Evolutionary conservation across 2,888 invertebrate genomes (phyloP).

Genomic region (Eupithecia subumbrata): DNA sequence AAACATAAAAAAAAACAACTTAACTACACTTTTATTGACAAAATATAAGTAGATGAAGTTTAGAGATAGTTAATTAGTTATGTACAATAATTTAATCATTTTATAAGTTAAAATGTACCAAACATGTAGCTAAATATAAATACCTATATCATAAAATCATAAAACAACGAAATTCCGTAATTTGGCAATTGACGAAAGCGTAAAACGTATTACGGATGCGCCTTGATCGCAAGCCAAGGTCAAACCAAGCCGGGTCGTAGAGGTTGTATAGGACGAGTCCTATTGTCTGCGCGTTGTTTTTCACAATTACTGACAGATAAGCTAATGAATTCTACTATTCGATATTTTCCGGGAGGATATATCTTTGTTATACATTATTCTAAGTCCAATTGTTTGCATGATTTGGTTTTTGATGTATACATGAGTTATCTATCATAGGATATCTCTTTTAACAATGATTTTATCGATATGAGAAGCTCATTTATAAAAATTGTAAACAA

Average conservation of each 20-base stretch:
- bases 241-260: slow-evolving; percentile 63
- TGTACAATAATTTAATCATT: no score
- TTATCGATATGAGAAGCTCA: no score
- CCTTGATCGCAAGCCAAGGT: slow-evolving; percentile 75
- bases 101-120: not conserved
- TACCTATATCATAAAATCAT: not conserved
- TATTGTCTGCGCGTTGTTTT: slow-evolving; percentile 63
- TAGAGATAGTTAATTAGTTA: no score
- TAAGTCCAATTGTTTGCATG: not conserved
- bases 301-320: slow-evolving; percentile 67
- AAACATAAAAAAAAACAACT: not conserved
- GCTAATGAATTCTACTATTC: slow-evolving; percentile 63
- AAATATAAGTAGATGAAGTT: not conserved
- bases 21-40: not conserved
- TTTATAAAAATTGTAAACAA: not conserved
- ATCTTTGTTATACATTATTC: slow-evolving; percentile 34
- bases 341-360: slow-evolving; percentile 58
- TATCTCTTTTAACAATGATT: no score
- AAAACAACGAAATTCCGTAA: not conserved
- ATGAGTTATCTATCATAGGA: not conserved
- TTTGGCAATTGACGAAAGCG: slow-evolving; percentile 25
- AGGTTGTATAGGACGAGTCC: slow-evolving; percentile 69
- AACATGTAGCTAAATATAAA: not conserved
- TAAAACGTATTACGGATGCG: slow-evolving; percentile 63
- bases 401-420: not conserved